Conservation (phyloP, 2,888 invertebrate genomes). For the Ferrisia virgata region DNA sequence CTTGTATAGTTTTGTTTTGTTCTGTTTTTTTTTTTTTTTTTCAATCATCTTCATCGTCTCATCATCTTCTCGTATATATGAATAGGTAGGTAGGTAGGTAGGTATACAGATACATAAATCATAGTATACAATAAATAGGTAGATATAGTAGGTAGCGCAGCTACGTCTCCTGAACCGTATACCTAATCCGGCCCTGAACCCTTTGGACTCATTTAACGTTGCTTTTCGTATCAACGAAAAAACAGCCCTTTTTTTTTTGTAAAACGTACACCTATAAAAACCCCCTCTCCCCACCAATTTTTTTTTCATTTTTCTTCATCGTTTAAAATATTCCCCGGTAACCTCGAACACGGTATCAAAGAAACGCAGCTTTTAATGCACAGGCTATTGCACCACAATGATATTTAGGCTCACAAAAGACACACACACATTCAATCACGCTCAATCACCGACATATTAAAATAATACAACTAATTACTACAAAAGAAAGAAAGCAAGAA, state of each 20-base stretch:
- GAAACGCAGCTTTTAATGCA: background rate
- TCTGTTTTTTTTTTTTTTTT: background rate
- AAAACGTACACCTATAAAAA: no score
- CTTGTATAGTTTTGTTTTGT: no score
- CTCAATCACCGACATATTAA: background rate
- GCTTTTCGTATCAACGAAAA: constrained; percentile 21
- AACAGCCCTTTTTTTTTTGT: background rate
- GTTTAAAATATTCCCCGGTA: background rate
- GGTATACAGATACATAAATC: no score
- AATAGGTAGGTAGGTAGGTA: no score
- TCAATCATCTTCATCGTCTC: background rate
- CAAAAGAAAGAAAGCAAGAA: background rate
- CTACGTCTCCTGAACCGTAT: background rate
- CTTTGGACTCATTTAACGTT: background rate
- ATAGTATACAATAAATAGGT: no score
- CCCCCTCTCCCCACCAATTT: background rate
- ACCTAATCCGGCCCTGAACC: background rate
- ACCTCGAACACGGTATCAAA: constrained; percentile 12
- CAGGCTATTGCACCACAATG: background rate
- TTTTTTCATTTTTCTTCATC: background rate
- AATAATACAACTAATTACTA: background rate
- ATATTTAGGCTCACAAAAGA: background rate
- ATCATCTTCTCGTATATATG: no score
- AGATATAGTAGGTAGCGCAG: no score
- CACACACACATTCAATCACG: background rate